Conservation (phyloP, 2,797 vertebrate species). For the Lates japonicus region DNA sequence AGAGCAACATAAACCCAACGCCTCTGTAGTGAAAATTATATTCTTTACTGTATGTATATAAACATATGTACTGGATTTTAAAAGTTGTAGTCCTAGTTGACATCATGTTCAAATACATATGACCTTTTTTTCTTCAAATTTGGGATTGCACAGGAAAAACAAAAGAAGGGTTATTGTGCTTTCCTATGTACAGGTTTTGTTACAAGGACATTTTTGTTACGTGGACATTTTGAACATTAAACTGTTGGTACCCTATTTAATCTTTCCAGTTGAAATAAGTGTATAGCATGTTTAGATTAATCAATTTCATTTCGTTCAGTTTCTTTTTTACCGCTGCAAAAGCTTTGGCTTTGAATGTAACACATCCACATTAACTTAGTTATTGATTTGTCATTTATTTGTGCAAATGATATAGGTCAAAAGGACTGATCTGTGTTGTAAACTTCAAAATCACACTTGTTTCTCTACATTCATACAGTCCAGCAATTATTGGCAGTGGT, state of each 20-base stretch:
- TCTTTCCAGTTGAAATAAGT: not conserved
- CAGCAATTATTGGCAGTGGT: slow-evolving; percentile 9
- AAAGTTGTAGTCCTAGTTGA: not conserved
- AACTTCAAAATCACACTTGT: not conserved
- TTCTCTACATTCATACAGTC: not conserved
- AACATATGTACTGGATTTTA: not conserved
- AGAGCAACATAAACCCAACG: not conserved
- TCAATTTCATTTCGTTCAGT: not conserved
- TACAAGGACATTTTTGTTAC: no score
- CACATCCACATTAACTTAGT: not conserved
- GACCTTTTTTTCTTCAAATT: not conserved
- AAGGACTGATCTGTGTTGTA: not conserved
- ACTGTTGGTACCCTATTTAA: not conserved
- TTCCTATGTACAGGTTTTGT: not conserved
- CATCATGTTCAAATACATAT: not conserved
- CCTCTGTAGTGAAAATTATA: not conserved
- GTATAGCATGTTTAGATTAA: not conserved
- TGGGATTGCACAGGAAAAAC: not conserved
- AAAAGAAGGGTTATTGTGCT: not conserved
- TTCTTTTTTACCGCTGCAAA: not conserved
- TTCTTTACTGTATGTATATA: not conserved
- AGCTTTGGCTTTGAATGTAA: not conserved
- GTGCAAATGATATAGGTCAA: slow-evolving; percentile 3
- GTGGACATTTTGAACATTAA: no score
- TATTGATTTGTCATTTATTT: slow-evolving; percentile 32